Conservation (phyloP, 2,113 vertebrate genomes). For the Ariopsis seemanni region DNA sequence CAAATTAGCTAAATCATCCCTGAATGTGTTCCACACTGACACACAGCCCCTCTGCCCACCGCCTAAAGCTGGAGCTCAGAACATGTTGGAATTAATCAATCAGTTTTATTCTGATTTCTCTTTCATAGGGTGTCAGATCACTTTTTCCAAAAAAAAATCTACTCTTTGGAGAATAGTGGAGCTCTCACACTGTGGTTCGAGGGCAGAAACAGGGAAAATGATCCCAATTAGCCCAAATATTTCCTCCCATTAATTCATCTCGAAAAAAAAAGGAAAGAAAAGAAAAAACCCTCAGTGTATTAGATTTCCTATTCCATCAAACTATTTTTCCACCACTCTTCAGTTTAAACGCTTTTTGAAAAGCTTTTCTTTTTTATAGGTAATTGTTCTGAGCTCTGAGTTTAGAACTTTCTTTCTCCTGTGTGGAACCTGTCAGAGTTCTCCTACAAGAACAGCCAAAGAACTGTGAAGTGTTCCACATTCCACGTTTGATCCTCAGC, state of each 20-base stretch:
- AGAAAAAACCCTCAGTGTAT: neutral
- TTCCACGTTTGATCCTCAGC: neutral
- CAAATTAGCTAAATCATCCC: neutral
- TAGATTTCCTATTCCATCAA: neutral
- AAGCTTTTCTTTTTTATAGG: neutral
- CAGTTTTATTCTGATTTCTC: slow-evolving; percentile 1
- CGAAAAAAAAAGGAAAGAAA: neutral
- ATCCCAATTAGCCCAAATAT: slow-evolving; percentile 25
- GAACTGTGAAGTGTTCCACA: too few relatives aligned
- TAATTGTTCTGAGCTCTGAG: neutral
- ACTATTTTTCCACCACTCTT: neutral
- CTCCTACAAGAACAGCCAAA: neutral
- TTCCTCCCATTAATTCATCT: slow-evolving; percentile 9
- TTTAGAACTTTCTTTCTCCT: neutral
- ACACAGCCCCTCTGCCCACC: neutral
- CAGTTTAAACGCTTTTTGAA: neutral
- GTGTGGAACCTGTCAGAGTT: neutral
- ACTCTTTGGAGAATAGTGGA: neutral
- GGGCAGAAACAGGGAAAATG: slow-evolving; percentile 17
- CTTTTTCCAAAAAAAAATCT: neutral
- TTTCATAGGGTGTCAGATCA: neutral
- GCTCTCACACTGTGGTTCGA: neutral
- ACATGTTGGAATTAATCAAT: neutral
- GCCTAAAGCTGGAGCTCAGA: too few relatives aligned
- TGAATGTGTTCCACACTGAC: neutral